These are phyloP conservation scores for Myathropa florea DNA, from an alignment of 2,888 invertebrate genomes.

Conservation along the genomic window DNA sequence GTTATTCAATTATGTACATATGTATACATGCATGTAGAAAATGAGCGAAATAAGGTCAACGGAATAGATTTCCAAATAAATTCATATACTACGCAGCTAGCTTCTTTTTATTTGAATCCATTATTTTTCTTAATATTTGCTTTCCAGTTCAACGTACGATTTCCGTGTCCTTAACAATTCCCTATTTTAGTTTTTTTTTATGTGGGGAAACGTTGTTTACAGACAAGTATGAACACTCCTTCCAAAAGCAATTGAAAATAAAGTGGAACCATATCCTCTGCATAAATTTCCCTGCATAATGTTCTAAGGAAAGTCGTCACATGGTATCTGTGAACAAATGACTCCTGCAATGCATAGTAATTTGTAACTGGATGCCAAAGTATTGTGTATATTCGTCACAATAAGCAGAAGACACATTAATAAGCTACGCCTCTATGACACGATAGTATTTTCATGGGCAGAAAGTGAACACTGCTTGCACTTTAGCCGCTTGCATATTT, in stretches of 20 bases:
- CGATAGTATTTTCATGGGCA: conserved; percentile 3
- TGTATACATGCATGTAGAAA: background rate
- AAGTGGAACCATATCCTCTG: background rate
- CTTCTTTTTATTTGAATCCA: background rate
- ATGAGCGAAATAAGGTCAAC: background rate
- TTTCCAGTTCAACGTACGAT: background rate
- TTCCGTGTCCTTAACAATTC: background rate
- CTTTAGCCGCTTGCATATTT: background rate
- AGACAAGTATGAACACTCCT: background rate
- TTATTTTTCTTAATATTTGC: background rate
- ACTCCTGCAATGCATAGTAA: background rate
- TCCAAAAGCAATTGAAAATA: background rate
- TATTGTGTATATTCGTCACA: background rate
- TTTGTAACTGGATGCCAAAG: background rate
- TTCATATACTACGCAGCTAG: background rate
- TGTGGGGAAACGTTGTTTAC: background rate
- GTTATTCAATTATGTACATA: background rate
- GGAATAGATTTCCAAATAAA: background rate
- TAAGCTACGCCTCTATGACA: conserved; percentile 29
- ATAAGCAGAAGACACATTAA: conserved; percentile 1
- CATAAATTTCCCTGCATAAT: conserved; percentile 23
- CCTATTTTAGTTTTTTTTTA: background rate
- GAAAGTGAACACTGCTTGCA: conserved; percentile 4
- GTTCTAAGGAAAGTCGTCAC: background rate
- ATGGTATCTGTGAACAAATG: conserved; percentile 4